Percentiles rank a stretch among this genome's conserved stretches.
Evolutionary conservation across 2,888 invertebrate genomes (phyloP).

Genomic region (Xestia c-nigrum): DNA sequence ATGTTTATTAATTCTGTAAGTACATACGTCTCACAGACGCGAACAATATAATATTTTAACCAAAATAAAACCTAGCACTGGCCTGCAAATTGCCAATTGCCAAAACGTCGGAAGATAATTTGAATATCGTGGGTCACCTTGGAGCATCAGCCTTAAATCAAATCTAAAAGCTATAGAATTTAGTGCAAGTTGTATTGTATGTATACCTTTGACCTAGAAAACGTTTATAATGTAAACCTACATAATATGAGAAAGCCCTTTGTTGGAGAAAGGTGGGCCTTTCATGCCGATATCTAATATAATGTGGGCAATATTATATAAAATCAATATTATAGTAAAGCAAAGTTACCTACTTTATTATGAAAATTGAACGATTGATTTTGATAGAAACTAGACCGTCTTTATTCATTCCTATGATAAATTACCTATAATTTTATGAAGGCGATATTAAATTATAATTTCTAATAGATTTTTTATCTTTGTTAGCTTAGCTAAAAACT

Average conservation of each 20-base stretch:
- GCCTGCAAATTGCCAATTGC: no score
- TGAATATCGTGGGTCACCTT: no score
- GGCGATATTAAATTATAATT: background rate
- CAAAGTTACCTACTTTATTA: background rate
- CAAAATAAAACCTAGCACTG: no score
- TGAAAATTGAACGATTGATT: constrained; percentile 9
- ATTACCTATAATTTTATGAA: background rate
- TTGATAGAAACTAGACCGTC: background rate
- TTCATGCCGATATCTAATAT: constrained; percentile 18
- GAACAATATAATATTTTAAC: no score
- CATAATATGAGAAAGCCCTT: constrained; percentile 30
- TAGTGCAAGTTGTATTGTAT: background rate
- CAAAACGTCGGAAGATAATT: no score
- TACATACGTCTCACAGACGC: no score
- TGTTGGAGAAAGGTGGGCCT: constrained; percentile 34
- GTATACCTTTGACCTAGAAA: constrained; percentile 26
- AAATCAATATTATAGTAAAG: constrained; percentile 1
- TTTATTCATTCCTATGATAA: background rate
- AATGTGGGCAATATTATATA: background rate
- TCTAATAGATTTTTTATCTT: background rate
- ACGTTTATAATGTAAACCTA: constrained; percentile 26
- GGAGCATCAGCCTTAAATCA: background rate
- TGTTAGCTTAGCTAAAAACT: background rate
- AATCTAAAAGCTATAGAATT: constrained; percentile 6
- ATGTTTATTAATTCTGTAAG: no score